phyloP scores from a whole-genome alignment of 2,888 invertebrate species.

The Caenorhabditis sinica region DNA sequence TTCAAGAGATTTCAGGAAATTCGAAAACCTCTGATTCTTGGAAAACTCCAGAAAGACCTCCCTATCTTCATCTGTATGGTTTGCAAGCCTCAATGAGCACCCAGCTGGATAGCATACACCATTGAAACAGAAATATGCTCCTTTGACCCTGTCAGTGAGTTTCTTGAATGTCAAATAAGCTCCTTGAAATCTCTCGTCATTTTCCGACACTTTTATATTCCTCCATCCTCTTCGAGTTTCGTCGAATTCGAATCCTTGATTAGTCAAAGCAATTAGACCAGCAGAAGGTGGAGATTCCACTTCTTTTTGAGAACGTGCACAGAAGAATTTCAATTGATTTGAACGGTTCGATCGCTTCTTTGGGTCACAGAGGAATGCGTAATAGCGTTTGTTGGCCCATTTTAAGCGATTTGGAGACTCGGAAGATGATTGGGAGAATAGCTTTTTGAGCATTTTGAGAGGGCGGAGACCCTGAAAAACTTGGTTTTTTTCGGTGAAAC shows the following conservation, averaged over 20 bases:
- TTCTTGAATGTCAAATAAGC: neutral
- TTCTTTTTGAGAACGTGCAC: neutral
- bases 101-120: neutral
- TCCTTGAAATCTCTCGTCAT: neutral
- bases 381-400: conserved; percentile 8
- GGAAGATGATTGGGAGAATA: neutral
- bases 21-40: neutral
- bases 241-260: conserved; percentile 4
- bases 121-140: conserved; percentile 7
- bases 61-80: neutral
- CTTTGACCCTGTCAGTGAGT: neutral
- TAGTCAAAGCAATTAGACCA: neutral
- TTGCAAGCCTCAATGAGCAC: neutral
- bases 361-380: conserved; percentile 8
- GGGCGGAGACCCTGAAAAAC: neutral
- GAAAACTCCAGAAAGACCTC: conserved; percentile 2
- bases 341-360: conserved; percentile 1
- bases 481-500: too few relatives aligned
- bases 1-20: neutral
- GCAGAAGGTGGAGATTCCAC: conserved; percentile 10
- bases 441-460: neutral
- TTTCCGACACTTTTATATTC: neutral
- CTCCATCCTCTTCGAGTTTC: neutral
- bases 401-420: neutral
- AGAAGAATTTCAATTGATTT: conserved; percentile 1